Evolutionary conservation across 1,140 invertebrate species (phyloP).

Genomic region (Diabrotica virgifera): DNA sequence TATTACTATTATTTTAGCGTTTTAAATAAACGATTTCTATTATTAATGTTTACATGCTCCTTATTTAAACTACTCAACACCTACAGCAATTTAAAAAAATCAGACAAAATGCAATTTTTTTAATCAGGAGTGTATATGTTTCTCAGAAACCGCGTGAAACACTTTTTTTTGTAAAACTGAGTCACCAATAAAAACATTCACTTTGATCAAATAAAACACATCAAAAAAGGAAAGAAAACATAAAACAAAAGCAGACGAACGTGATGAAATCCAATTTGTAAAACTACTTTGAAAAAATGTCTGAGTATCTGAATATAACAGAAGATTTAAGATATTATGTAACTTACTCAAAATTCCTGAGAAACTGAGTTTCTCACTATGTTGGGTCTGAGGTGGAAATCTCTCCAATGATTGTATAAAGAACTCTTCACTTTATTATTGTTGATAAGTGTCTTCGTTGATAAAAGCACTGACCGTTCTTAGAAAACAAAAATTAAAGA

Average conservation of each 20-base stretch:
- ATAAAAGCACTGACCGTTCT: too few species aligned
- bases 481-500: too few species aligned
- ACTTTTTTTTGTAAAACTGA: slow-evolving; percentile 16
- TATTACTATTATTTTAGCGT: too few species aligned
- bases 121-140: too few species aligned
- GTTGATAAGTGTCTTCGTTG: too few species aligned
- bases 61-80: too few species aligned
- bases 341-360: neutral
- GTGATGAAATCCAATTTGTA: neutral
- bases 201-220: neutral
- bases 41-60: too few species aligned
- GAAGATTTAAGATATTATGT: neutral
- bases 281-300: slow-evolving; percentile 1
- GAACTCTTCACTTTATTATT: neutral
- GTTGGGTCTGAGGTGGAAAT: slow-evolving; percentile 5
- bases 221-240: neutral
- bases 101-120: too few species aligned
- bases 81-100: too few species aligned
- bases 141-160: slow-evolving; percentile 30
- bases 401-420: slow-evolving; percentile 20
- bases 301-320: neutral
- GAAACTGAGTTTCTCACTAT: neutral
- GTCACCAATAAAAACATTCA: neutral
- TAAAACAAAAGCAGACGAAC: neutral
- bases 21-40: too few species aligned